Conservation (phyloP, 2,888 invertebrate species). For the Hydriomena furcata region DNA sequence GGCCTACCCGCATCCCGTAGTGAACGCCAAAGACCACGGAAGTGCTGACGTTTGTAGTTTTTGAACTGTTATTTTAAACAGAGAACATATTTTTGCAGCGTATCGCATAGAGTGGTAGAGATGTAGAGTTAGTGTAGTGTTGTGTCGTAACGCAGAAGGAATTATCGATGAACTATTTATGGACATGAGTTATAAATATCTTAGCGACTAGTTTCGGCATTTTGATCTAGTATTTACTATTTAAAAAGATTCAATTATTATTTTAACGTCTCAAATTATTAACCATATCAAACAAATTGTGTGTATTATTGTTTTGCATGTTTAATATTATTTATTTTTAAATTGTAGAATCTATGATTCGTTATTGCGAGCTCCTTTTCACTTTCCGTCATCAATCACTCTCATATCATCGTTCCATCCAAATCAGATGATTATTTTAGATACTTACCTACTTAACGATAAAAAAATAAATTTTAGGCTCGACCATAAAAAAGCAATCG, state of each 20-base stretch:
- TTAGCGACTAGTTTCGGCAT: slow-evolving; percentile 71
- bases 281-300: slow-evolving; percentile 57
- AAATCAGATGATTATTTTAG: slow-evolving; percentile 40
- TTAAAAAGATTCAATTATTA: slow-evolving; percentile 43
- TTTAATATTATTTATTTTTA: slow-evolving; percentile 20
- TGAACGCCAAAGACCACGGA: slow-evolving; percentile 71
- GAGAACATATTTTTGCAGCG: slow-evolving; percentile 77
- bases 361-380: slow-evolving; percentile 18
- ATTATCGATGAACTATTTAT: slow-evolving; percentile 37
- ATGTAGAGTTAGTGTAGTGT: slow-evolving; percentile 43
- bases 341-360: slow-evolving; percentile 36
- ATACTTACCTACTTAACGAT: slow-evolving; percentile 15
- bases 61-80: slow-evolving; percentile 55
- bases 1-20: slow-evolving; percentile 37
- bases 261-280: slow-evolving; percentile 64
- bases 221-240: slow-evolving; percentile 55
- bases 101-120: slow-evolving; percentile 64
- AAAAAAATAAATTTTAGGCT: slow-evolving; percentile 26
- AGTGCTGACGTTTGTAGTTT: slow-evolving; percentile 43
- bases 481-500: slow-evolving; percentile 37
- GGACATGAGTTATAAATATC: slow-evolving; percentile 48
- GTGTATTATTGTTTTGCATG: slow-evolving; percentile 46
- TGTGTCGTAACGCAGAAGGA: slow-evolving; percentile 34
- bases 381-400: slow-evolving; percentile 45
- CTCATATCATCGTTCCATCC: slow-evolving; percentile 78